A percentile compares a stretch with the other conserved stretches of the same genome.
phyloP scores from a whole-genome alignment of 2,113 vertebrate genomes.

The Lagopus leucura region DNA sequence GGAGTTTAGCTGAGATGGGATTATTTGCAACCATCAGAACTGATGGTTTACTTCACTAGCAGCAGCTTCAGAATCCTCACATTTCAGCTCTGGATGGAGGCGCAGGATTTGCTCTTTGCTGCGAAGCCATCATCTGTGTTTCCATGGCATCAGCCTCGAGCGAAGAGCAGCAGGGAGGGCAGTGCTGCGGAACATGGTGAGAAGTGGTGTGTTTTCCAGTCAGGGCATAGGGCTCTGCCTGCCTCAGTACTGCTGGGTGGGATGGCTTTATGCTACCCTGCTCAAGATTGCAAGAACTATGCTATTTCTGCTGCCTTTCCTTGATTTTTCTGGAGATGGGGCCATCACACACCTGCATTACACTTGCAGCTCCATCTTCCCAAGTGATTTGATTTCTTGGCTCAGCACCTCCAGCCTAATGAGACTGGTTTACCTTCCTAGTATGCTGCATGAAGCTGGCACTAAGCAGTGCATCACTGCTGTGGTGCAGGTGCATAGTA shows the following conservation, averaged over 20 bases:
- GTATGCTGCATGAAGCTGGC: not conserved
- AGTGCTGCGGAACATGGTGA: not conserved
- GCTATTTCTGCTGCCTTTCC: not conserved
- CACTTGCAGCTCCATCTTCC: not conserved
- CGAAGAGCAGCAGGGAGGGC: not conserved
- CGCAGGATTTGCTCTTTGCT: not conserved
- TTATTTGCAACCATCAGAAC: not conserved
- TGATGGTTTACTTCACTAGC: not conserved
- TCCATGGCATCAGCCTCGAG: conserved; percentile 53
- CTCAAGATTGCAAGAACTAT: not conserved
- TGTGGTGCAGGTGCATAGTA: rapidly evolving
- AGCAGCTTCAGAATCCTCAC: not conserved
- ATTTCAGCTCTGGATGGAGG: conserved; percentile 11
- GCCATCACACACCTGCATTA: not conserved
- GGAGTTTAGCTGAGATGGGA: not conserved
- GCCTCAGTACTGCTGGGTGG: not conserved
- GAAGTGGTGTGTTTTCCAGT: not conserved
- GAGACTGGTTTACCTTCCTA: not conserved
- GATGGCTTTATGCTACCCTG: not conserved
- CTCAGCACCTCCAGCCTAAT: not conserved
- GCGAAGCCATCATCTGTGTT: conserved; percentile 19
- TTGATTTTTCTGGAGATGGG: not conserved
- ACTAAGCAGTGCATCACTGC: not conserved
- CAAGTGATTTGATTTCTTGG: not conserved
- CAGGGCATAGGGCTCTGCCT: not conserved